phyloP scores from a whole-genome alignment of 2,888 invertebrate genomes.

The Spicauda simplicius region DNA sequence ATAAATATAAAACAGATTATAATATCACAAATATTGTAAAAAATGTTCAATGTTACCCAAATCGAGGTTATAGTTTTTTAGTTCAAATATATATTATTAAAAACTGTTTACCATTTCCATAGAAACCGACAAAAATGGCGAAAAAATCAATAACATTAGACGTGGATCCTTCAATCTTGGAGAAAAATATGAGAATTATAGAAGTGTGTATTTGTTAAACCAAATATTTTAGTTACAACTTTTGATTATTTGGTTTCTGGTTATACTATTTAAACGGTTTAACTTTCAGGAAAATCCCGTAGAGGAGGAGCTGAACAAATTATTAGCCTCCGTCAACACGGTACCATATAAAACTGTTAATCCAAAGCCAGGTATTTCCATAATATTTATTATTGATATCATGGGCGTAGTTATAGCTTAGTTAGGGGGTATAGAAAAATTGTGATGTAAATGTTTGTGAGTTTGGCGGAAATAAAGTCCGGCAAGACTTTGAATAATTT shows the following conservation, averaged over 20 bases:
- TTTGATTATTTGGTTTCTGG: too few species aligned
- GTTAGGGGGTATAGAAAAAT: too few species aligned
- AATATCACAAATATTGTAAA: too few species aligned
- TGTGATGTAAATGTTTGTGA: too few species aligned
- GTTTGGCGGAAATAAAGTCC: too few species aligned
- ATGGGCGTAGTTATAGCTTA: too few species aligned
- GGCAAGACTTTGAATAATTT: too few species aligned
- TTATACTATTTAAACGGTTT: neutral
- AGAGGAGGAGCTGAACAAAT: constrained; percentile 86
- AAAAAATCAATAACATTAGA: constrained; percentile 84
- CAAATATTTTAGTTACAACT: too few species aligned
- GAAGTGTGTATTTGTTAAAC: constrained; percentile 53
- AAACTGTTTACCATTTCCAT: neutral
- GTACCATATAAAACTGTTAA: constrained; percentile 87
- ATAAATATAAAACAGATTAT: too few species aligned
- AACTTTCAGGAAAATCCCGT: constrained; percentile 77
- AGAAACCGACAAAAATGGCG: constrained; percentile 56
- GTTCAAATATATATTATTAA: too few species aligned
- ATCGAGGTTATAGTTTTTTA: too few species aligned
- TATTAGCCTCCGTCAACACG: constrained; percentile 76
- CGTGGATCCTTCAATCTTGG: constrained; percentile 85
- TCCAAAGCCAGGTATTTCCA: constrained; percentile 86
- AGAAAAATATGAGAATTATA: constrained; percentile 81
- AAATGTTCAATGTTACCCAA: too few species aligned
- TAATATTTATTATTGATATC: neutral